phyloP scores from a whole-genome alignment of 2,113 vertebrate species.

The Cheirogaleus medius region DNA sequence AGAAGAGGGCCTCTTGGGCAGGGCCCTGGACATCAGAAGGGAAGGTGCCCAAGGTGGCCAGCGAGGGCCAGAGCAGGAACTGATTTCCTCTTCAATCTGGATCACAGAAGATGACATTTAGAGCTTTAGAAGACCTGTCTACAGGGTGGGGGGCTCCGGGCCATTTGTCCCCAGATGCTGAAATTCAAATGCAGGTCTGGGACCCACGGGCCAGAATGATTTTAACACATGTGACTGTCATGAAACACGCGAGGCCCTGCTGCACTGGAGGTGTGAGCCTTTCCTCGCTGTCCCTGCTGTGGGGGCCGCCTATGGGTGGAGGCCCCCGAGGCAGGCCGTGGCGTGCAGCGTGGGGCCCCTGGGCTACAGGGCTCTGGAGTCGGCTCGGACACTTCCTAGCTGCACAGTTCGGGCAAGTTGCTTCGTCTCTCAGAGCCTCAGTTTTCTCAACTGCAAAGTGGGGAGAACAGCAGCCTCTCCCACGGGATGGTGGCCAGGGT shows the following conservation, averaged over 20 bases:
- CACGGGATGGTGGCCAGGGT: neutral
- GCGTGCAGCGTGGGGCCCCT: neutral
- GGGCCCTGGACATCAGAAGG: neutral
- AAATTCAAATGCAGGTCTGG: neutral
- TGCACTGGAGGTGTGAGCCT: neutral
- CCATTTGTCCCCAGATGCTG: neutral
- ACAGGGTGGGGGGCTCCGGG: neutral
- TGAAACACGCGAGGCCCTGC: neutral
- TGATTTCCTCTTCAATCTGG: neutral
- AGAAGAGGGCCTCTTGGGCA: neutral
- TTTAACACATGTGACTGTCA: neutral
- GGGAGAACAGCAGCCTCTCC: neutral
- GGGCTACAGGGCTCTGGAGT: neutral
- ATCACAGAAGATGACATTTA: neutral
- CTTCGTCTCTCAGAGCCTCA: neutral
- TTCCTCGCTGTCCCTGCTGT: neutral
- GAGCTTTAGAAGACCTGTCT: neutral
- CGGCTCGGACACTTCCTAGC: neutral
- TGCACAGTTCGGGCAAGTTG: neutral
- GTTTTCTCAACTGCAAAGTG: neutral
- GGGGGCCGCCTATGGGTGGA: neutral
- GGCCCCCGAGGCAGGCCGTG: neutral
- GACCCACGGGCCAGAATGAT: neutral
- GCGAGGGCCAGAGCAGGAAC: neutral
- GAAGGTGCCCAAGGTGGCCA: neutral